Conservation (phyloP, 2,113 vertebrate species). For the Plecotus auritus region DNA sequence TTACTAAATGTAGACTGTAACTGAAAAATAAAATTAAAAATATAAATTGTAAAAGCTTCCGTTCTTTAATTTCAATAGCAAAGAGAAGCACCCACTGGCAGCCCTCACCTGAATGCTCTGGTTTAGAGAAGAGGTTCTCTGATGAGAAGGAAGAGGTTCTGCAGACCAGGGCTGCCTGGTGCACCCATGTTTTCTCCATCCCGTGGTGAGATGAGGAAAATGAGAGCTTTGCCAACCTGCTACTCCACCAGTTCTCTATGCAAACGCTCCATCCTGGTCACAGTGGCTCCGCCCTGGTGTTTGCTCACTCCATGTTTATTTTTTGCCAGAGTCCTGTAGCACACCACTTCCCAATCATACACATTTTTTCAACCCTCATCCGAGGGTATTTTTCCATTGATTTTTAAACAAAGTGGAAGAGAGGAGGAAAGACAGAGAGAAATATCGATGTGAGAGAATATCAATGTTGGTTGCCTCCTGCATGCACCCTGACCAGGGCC, state of each 20-base stretch:
- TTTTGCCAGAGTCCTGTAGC: not conserved
- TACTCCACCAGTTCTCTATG: not conserved
- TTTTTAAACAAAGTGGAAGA: too few relatives aligned
- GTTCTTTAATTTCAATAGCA: not conserved
- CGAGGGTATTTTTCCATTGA: too few relatives aligned
- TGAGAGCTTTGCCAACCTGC: not conserved
- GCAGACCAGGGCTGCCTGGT: not conserved
- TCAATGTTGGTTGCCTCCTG: too few relatives aligned
- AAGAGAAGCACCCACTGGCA: not conserved
- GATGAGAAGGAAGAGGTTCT: too few relatives aligned
- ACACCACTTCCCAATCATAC: not conserved
- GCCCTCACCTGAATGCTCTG: not conserved
- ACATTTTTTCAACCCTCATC: too few relatives aligned
- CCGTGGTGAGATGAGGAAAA: not conserved
- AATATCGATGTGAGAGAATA: too few relatives aligned
- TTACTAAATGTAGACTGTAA: not conserved
- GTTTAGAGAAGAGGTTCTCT: not conserved
- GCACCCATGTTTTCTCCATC: fast-evolving
- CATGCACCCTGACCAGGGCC: too few relatives aligned
- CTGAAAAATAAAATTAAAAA: not conserved
- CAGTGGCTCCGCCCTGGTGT: too few relatives aligned
- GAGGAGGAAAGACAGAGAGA: too few relatives aligned
- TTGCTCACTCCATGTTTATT: not conserved
- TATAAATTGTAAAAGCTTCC: not conserved
- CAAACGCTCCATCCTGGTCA: not conserved